Evolutionary conservation across 2,888 invertebrate genomes (phyloP), one percentile per base, ranked within the genome.

Genomic region (Patella depressa): DNA sequence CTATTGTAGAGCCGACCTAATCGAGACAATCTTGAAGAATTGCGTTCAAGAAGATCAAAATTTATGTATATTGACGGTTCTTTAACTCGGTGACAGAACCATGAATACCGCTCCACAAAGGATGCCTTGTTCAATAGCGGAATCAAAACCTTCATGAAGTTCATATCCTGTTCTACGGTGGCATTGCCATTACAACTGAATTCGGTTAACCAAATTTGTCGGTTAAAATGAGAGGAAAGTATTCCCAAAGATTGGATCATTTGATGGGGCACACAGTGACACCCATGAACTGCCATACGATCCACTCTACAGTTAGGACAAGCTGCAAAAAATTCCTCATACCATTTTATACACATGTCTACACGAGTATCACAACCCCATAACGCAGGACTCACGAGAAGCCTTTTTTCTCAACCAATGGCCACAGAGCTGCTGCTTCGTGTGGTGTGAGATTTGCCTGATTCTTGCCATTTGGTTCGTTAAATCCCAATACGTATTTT

Each of bases 331-430:
- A 86, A 86, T 69, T 79, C 80, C 53, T 82, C 82, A 53, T 82
- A 84, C 86, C 86, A 86, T 19, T 81, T 76, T n/a, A 79, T 79
- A 55, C 74, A 53, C 24, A 81, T 82, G 2, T 73, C 53, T n/a
- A 76, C 71, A 2, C 65, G 34, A 14, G 57, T 45, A 45, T 45
- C 45, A 45, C 45, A 84, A 15, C 79, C 79, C 11, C 83, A 80
- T 2, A 84, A 84, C 7, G 85, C 80, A 19, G 86, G 86, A 45
- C 85, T 83, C 0, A 85, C 86, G 54, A 86, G 79, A 4, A 80
- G 76, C 29, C 76, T 76, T 76, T 75, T 17, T 74, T 53, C 73
- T 85, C 83, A 5, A 85, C 72, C 73, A 81, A 76, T 14, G 74
- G 78, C 86, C 86, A 86, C 7, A 45, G 9, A 45, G 45, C 17